A percentile compares a stretch with the other conserved stretches of the same genome.
Evolutionary conservation across 1,140 invertebrate genomes (phyloP).

Genomic region (Leptopilina clavipes): DNA sequence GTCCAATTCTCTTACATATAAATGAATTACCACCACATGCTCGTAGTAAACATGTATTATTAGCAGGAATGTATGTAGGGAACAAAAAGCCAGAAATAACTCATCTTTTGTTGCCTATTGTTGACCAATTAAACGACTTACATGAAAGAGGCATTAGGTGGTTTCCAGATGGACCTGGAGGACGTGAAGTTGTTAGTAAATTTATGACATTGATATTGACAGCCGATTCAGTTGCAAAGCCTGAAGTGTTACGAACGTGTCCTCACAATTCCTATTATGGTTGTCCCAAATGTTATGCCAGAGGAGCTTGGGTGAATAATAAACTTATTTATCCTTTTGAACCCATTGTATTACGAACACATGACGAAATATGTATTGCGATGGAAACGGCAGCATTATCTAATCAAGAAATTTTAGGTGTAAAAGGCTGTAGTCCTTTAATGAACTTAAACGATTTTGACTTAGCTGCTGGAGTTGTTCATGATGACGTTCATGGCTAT

Average conservation of each 20-base stretch:
- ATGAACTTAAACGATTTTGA: constrained; percentile 39
- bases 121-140: constrained; percentile 7
- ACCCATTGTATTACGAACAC: not conserved
- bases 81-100: constrained; percentile 32
- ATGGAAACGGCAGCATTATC: not conserved
- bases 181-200: constrained; percentile 7
- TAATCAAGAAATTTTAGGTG: constrained; percentile 32
- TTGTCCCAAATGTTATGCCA: too few species aligned
- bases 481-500: constrained; percentile 41
- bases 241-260: constrained; percentile 30
- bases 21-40: constrained; percentile 43
- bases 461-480: constrained; percentile 39
- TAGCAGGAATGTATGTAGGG: constrained; percentile 43
- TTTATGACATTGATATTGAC: constrained; percentile 26
- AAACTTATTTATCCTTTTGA: constrained; percentile 16
- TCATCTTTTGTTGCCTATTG: constrained; percentile 37
- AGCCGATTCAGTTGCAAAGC: constrained; percentile 31
- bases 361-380: not conserved
- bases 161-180: not conserved
- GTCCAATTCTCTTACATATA: constrained; percentile 39
- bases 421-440: constrained; percentile 45
- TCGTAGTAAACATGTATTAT: constrained; percentile 38
- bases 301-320: not conserved
- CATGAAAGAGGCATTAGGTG: constrained; percentile 29
- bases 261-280: too few species aligned